Evolutionary conservation across 2,888 invertebrate genomes (phyloP), one percentile per base, ranked within the genome.

Genomic region (Orchesellides sinensis): DNA sequence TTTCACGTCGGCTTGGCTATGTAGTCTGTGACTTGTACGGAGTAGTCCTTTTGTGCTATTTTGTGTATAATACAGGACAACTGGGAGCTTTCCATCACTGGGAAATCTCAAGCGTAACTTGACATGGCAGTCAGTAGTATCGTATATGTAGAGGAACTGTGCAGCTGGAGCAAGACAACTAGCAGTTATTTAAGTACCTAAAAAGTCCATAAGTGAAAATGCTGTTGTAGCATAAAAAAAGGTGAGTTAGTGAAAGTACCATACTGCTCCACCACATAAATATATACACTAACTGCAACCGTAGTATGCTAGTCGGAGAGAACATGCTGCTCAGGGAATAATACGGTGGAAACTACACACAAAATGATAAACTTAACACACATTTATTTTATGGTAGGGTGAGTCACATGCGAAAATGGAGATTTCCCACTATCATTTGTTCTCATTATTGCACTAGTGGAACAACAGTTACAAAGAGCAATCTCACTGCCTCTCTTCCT

Each of bases 61-160:
- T 17, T 21, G 21, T 21, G 1, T 47, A 4, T 47, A 40, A 23
- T 61, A 77, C 61, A 61, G 32, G 69, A 77, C 59, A 25, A 54
- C 29, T 61, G 59, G 77, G 77, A 68, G 68, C 68, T 61, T 68
- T 77, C 77, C 59, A 77, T 77, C 77, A 69, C 61, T 77, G 32
- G 0, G 5, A 68, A 69, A 74, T 70, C 84, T 85, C 83, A 61
- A 73, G 74, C 81, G 83, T 81, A 77, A 85, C 78, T 83, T 83
- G 83, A 77, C 83, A 81, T 81, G 80, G 65, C 73, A 35, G 17
- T n/a, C n/a, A n/a, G n/a, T n/a, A n/a, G n/a, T n/a, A n/a, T n/a
- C n/a, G n/a, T n/a, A n/a, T n/a, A n/a, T n/a, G n/a, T 40, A 56
- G 12, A 45, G 63, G 23, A 19, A 40, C 23, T 21, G 19, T 45